These are phyloP conservation scores for Diaprepes abbreviatus DNA, from an alignment of 2,888 invertebrate species.

Conservation along the genomic window DNA sequence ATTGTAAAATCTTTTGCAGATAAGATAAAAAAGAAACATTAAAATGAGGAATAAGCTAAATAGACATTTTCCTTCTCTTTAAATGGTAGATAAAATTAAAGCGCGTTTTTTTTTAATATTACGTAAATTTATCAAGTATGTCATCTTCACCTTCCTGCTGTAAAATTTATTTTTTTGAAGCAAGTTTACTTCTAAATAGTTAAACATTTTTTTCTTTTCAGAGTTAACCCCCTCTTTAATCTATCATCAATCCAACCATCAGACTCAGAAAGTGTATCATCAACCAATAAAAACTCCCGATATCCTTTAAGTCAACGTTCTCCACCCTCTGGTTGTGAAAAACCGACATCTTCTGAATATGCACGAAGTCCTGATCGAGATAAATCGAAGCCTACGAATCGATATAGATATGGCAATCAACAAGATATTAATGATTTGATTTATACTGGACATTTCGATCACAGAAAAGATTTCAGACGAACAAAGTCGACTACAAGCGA, in stretches of 20 bases:
- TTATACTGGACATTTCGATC: not conserved
- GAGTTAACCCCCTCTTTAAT: constrained; percentile 40
- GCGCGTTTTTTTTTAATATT: too few relatives aligned
- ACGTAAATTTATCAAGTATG: too few relatives aligned
- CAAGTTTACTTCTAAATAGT: too few relatives aligned
- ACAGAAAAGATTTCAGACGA: constrained; percentile 2
- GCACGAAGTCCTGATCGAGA: constrained; percentile 16
- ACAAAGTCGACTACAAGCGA: not conserved
- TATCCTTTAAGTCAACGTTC: not conserved
- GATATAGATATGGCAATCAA: not conserved
- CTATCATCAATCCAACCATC: constrained; percentile 13
- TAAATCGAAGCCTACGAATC: not conserved
- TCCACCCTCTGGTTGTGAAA: constrained; percentile 26
- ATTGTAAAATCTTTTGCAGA: too few relatives aligned
- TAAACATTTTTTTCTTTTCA: constrained; percentile 25
- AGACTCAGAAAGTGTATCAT: not conserved
- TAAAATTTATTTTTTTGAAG: too few relatives aligned
- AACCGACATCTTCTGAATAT: constrained; percentile 9
- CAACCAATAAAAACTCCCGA: not conserved
- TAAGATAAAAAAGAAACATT: too few relatives aligned
- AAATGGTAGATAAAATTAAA: too few relatives aligned
- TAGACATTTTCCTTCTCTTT: too few relatives aligned
- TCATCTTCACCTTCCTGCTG: too few relatives aligned
- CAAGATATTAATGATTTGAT: not conserved
- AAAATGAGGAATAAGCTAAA: too few relatives aligned